Percentiles rank a stretch among this genome's conserved stretches.
These are phyloP conservation scores for Carterocephalus palaemon DNA, from an alignment of 2,888 invertebrate species.

Conservation along the genomic window DNA sequence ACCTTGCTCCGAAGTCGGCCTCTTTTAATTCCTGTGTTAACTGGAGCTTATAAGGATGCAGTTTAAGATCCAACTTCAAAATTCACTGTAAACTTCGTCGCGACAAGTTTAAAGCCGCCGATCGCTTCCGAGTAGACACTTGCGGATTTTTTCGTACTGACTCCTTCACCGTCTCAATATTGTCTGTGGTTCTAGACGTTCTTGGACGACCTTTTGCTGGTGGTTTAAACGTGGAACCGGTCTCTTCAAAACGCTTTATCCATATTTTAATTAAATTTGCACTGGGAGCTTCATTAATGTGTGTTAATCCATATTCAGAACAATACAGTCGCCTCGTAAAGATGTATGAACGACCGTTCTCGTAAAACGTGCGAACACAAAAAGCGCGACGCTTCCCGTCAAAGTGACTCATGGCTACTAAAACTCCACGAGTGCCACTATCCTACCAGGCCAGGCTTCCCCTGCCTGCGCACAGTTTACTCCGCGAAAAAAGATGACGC, in stretches of 20 bases:
- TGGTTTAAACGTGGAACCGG: slow-evolving; percentile 26
- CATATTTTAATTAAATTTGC: slow-evolving; percentile 12
- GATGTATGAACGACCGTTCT: slow-evolving; percentile 26
- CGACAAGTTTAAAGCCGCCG: too few relatives aligned
- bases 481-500: too few relatives aligned
- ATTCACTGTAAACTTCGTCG: too few relatives aligned
- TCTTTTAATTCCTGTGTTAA: too few relatives aligned
- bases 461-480: neutral
- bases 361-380: slow-evolving; percentile 25
- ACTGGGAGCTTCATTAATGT: slow-evolving; percentile 21
- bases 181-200: slow-evolving; percentile 25
- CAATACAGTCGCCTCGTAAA: slow-evolving; percentile 22
- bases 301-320: too few relatives aligned
- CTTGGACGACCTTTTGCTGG: slow-evolving; percentile 26
- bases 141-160: slow-evolving; percentile 22
- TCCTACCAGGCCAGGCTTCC: neutral
- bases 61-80: too few relatives aligned
- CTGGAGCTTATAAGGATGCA: too few relatives aligned
- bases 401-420: slow-evolving; percentile 23
- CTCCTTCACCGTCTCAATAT: slow-evolving; percentile 24
- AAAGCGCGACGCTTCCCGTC: slow-evolving; percentile 16
- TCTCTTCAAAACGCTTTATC: slow-evolving; percentile 25
- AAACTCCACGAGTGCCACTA: slow-evolving; percentile 22
- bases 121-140: too few relatives aligned
- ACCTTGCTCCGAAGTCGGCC: too few relatives aligned